Evolutionary conservation across 2,888 invertebrate genomes (phyloP), one percentile per base, ranked within the genome.

Genomic region (Harpagoxenus sublaevis): DNA sequence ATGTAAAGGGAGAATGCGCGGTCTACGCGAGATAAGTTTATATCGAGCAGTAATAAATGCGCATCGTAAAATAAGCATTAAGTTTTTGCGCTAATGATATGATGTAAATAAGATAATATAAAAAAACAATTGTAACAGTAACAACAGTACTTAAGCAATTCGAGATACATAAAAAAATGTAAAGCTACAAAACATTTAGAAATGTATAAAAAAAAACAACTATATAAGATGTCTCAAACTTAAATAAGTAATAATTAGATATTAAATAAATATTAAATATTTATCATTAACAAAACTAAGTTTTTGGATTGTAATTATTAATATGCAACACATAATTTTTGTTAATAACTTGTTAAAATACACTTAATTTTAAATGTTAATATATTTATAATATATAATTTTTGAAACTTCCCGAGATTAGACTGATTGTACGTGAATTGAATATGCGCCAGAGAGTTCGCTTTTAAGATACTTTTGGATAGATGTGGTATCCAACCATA

Each of bases 31-130:
- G 65, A 55, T 78, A 66, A 78, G 12, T 66, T 31, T 65, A 28
- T 66, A 68, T 68, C 57, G 78, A 57, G 45, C n/a, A 57, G 2
- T 68, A 78, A 78, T 78, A 57, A 78, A 68, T 78, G 78, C 57
- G 31, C 31, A 78, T 68, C 45, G n/a, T 31, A 78, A 68, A 78
- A 57, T 45, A 23, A 68, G 31, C n/a, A 68, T 66, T 78, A 68
- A 45, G 31, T 55, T 68, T 74, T 66, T 42, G 53, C 31, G 31
- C 31, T 68, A 78, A 78, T 66, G 55, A 78, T 57, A 45, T 31
- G 3, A 66, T 12, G 28, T 12, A 3, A 78, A 66, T 66, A 10
- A 55, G 55, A 3, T 12, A 42, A 66, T n/a, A 45, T 23, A 4
- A 35, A 31, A 18, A 62, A 62, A 42, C 53, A 75, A 12, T 23